phyloP scores from a whole-genome alignment of 2,888 invertebrate species.

The Eurytoma californica region DNA sequence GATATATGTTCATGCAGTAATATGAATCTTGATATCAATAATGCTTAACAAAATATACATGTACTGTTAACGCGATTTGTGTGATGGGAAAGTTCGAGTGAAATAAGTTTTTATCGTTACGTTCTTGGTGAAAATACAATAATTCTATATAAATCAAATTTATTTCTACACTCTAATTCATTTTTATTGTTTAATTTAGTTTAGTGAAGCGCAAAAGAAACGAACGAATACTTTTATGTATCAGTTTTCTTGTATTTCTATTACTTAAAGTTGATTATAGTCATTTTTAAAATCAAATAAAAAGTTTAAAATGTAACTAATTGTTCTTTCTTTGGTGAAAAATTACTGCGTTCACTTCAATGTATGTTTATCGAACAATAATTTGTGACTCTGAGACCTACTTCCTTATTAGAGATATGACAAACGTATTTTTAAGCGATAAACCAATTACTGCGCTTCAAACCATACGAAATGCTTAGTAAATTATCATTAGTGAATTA shows the following conservation, averaged over 20 bases:
- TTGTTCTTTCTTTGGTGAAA: background rate
- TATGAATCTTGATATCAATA: conserved; percentile 29
- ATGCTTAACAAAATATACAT: conserved; percentile 32
- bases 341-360: no score
- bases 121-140: conserved; percentile 28
- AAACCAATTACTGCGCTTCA: no score
- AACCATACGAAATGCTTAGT: no score
- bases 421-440: no score
- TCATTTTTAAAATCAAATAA: conserved; percentile 10
- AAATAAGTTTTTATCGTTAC: conserved; percentile 23
- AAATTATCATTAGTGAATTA: no score
- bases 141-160: conserved; percentile 1
- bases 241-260: background rate
- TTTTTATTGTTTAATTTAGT: conserved; percentile 29
- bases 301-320: background rate
- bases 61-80: conserved; percentile 49
- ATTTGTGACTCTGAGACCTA: no score
- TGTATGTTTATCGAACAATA: no score
- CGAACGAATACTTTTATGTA: conserved; percentile 6
- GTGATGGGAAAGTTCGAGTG: conserved; percentile 43
- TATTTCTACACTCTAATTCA: conserved; percentile 7
- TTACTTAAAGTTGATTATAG: conserved; percentile 22
- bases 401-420: no score
- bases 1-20: conserved; percentile 29
- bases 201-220: conserved; percentile 5